Conservation (phyloP, 2,113 vertebrate species). For the Cottus gobio region DNA sequence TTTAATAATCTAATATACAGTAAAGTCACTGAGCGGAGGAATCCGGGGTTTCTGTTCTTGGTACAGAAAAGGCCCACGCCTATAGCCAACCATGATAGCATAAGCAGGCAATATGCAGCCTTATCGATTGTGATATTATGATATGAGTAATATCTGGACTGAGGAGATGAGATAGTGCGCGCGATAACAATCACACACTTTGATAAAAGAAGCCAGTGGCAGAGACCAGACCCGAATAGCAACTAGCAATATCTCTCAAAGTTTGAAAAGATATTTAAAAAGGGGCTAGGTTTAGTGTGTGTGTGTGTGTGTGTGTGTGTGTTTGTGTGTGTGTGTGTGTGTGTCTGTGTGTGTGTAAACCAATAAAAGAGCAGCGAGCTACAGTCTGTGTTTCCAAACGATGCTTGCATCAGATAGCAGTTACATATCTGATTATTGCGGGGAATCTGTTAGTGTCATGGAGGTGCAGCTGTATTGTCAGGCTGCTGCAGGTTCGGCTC, state of each 20-base stretch:
- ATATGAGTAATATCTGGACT: conserved; percentile 67
- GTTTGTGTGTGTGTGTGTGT: conserved; percentile 45
- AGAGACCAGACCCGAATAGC: conserved; percentile 52
- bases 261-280: conserved; percentile 71
- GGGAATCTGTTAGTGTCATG: conserved; percentile 69
- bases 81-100: conserved; percentile 42
- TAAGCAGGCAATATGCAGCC: conserved; percentile 43
- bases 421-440: conserved; percentile 76
- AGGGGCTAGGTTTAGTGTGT: conserved; percentile 19
- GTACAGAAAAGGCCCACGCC: conserved; percentile 45
- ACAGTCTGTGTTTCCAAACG: conserved; percentile 54
- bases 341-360: conserved; percentile 29
- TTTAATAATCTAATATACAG: not conserved
- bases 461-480: conserved; percentile 63
- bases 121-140: conserved; percentile 66
- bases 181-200: conserved; percentile 60
- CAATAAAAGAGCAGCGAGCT: conserved; percentile 54
- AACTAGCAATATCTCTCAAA: conserved; percentile 71
- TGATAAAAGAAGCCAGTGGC: conserved; percentile 56
- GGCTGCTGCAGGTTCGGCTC: conserved; percentile 52
- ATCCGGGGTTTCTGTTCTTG: conserved; percentile 30
- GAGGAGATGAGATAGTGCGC: conserved; percentile 64
- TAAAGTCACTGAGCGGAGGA: conserved; percentile 26
- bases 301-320: conserved; percentile 37
- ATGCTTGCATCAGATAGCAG: conserved; percentile 73